Evolutionary conservation across 2,113 vertebrate genomes (phyloP).

Genomic region (Poecile atricapillus): DNA sequence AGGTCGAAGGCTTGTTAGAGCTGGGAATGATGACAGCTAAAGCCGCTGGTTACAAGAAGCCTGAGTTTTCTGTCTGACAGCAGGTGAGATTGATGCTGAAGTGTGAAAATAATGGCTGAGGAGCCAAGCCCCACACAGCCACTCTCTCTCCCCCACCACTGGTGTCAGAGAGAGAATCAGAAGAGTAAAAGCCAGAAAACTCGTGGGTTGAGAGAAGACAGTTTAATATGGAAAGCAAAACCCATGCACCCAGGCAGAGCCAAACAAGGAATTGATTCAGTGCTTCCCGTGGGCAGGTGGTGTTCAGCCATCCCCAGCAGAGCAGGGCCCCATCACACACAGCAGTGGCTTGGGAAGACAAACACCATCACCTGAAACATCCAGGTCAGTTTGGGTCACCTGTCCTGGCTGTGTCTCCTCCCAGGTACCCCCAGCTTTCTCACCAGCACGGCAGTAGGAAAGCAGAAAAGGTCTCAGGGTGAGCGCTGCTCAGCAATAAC

Average conservation of each 20-base stretch:
- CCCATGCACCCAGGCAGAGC: background rate
- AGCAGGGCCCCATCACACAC: rapidly evolving
- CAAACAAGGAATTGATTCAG: background rate
- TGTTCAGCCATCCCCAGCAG: background rate
- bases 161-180: background rate
- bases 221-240: background rate
- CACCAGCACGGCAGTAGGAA: rapidly evolving
- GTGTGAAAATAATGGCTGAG: background rate
- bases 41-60: background rate
- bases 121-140: background rate
- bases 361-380: background rate
- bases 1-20: background rate
- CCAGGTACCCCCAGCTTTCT: background rate
- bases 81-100: background rate
- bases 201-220: background rate
- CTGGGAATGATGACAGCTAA: background rate
- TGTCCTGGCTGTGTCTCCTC: background rate
- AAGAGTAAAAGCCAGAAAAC: background rate
- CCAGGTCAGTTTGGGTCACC: background rate
- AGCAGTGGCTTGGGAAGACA: background rate
- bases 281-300: background rate
- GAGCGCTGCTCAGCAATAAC: background rate
- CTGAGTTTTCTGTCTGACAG: background rate
- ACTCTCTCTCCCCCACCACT: background rate
- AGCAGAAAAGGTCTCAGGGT: background rate